Base-by-base conservation (phyloP, 2,888 invertebrate genomes). In the Pheosia gnoma region DNA sequence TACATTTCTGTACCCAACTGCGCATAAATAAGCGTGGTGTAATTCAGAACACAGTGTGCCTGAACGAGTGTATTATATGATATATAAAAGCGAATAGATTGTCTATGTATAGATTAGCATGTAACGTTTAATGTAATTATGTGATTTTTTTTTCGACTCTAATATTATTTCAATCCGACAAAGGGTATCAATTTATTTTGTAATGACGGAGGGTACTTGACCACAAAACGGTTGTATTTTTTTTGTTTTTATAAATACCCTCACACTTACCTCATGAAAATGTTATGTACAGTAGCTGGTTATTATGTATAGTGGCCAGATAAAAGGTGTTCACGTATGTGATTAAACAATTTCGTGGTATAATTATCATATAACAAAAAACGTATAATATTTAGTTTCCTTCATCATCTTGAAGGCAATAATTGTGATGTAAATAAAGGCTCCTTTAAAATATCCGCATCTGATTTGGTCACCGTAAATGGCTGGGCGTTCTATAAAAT, bases 41-140 rank as follows among this genome's bases (percentile, higher is more conserved):
- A 80, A 79, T 83, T 83, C 83, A 81, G 81, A 83, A 78, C 77
- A 65, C 54, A 41, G 58, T 69, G 77, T 81, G 76, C 71, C 70
- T 76, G 82, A 68, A 59, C 54, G 73, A 68, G 68, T 81, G 82
- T 80, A 81, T 74, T 70, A 75, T 79, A 79, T 70, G 65, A 66
- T 64, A 62, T 52, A 55, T 38, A 68, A 70, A 70, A 67, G 64
- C 70, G 62, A 63, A 68, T 57, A 65, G 71, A 72, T 62, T 60
- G 41, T 72, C 57, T 71, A 68, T 78, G 76, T 73, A 75, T 78
- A 78, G 59, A 68, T 49, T 66, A 61, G 66, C 55, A 66, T 65
- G 66, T 39, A 72, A 74, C 67, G 60, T 65, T 60, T 71, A 77
- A 72, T 78, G 72, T 81, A 78, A 71, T 71, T 75, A 79, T 74